phyloP scores from a whole-genome alignment of 2,888 invertebrate genomes.

The Trilocha varians region DNA sequence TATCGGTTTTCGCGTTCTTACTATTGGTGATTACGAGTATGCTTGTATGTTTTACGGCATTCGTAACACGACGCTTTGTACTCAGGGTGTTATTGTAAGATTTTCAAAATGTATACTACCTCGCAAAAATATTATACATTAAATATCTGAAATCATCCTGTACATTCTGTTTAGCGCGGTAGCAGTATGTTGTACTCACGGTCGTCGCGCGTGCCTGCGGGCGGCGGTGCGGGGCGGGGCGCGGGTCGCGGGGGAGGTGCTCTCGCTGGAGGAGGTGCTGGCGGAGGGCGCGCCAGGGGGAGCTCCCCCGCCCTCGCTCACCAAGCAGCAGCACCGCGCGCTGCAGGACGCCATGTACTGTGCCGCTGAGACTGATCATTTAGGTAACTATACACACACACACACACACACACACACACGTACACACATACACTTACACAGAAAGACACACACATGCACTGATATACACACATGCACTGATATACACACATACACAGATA shows the following conservation, averaged over 20 bases:
- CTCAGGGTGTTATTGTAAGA: no score
- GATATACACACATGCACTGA: no score
- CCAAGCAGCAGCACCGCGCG: constrained; percentile 87
- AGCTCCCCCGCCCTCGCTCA: constrained; percentile 70
- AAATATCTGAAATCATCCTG: not conserved
- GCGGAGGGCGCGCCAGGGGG: constrained; percentile 81
- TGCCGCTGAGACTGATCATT: constrained; percentile 91
- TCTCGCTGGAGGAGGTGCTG: constrained; percentile 91
- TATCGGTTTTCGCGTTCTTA: no score
- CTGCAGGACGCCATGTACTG: constrained; percentile 96
- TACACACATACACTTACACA: no score
- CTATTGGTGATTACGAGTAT: no score
- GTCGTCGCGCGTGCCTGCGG: constrained; percentile 84
- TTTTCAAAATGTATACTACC: no score
- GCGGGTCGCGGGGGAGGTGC: constrained; percentile 80
- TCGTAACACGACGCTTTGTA: no score
- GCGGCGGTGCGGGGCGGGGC: constrained; percentile 76
- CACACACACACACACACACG: no score
- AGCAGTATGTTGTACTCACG: constrained; percentile 91
- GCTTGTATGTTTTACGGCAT: no score
- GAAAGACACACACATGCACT: no score
- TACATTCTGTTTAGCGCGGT: constrained; percentile 76
- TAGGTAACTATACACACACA: constrained; percentile 76
- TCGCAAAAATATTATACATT: no score
- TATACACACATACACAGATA: no score